phyloP scores from a whole-genome alignment of 2,113 vertebrate species.

The Dascyllus trimaculatus region DNA sequence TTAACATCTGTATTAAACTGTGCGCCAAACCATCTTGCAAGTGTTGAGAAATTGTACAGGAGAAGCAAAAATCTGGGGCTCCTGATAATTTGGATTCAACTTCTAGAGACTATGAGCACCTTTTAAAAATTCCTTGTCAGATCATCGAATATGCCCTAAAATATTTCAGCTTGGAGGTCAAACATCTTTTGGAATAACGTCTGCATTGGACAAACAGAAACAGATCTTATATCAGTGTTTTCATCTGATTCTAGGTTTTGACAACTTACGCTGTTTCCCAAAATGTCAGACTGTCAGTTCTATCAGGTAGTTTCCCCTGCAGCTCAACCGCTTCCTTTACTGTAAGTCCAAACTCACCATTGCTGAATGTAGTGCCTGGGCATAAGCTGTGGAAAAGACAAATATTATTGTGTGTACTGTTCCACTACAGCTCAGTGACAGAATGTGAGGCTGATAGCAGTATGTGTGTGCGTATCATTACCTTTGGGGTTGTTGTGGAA shows the following conservation, averaged over 20 bases:
- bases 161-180: too few species aligned
- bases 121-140: too few species aligned
- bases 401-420: background rate
- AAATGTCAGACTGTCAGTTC: background rate
- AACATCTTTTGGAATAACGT: too few species aligned
- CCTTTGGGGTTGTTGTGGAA: conserved; percentile 94
- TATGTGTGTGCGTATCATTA: conserved; percentile 10
- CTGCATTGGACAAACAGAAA: too few species aligned
- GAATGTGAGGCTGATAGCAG: background rate
- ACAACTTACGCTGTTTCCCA: background rate
- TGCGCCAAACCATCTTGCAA: background rate
- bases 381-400: conserved; percentile 86
- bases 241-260: background rate
- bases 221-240: background rate
- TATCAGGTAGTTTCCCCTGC: background rate
- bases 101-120: too few species aligned
- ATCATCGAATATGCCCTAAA: too few species aligned
- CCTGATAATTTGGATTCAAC: too few species aligned
- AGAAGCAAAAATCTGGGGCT: too few species aligned
- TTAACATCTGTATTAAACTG: background rate
- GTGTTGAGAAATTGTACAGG: too few species aligned
- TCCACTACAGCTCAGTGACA: background rate
- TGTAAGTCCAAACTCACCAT: conserved; percentile 83
- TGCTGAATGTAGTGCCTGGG: conserved; percentile 86
- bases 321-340: conserved; percentile 41